Percentiles rank a stretch among this genome's conserved stretches.
Conservation (phyloP, 1,140 invertebrate genomes). For the Papilio xuthus region DNA sequence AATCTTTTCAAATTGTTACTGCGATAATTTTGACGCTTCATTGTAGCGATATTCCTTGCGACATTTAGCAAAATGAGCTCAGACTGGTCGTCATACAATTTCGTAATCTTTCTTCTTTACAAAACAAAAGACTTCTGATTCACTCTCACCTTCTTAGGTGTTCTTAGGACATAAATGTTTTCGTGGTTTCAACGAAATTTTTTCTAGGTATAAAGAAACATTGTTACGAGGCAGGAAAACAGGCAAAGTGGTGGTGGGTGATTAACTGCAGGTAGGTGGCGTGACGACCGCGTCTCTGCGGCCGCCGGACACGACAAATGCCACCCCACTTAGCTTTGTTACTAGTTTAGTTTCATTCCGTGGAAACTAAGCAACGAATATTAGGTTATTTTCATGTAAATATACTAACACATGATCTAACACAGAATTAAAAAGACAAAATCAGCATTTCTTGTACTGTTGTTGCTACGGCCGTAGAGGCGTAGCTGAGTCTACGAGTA, state of each 20-base stretch:
- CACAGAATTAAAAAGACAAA: not conserved
- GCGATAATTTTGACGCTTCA: slow-evolving; percentile 20
- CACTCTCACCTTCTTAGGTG: not conserved
- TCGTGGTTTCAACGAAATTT: slow-evolving; percentile 9
- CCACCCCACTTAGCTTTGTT: slow-evolving; percentile 51
- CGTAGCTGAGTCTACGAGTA: not conserved
- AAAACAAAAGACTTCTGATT: not conserved
- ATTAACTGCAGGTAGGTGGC: slow-evolving; percentile 43
- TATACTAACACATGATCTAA: not conserved
- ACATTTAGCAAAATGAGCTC: not conserved
- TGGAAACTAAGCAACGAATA: slow-evolving; percentile 38
- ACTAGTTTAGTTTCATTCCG: slow-evolving; percentile 48
- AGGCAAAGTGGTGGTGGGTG: slow-evolving; percentile 45
- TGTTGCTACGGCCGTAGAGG: too few species aligned
- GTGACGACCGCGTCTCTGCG: slow-evolving; percentile 55
- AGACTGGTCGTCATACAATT: not conserved
- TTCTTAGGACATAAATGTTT: not conserved
- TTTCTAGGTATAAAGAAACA: slow-evolving; percentile 39
- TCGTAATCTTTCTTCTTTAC: not conserved
- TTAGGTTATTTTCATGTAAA: not conserved
- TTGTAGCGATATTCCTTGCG: not conserved
- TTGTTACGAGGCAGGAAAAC: slow-evolving; percentile 42
- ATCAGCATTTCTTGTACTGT: not conserved
- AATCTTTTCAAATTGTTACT: slow-evolving; percentile 24
- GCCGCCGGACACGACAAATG: slow-evolving; percentile 55